A percentile compares a stretch with the other conserved stretches of the same genome.
phyloP scores from a whole-genome alignment of 37 sponge, comb jelly and placozoan genomes.

The Geodia barretti region DNA sequence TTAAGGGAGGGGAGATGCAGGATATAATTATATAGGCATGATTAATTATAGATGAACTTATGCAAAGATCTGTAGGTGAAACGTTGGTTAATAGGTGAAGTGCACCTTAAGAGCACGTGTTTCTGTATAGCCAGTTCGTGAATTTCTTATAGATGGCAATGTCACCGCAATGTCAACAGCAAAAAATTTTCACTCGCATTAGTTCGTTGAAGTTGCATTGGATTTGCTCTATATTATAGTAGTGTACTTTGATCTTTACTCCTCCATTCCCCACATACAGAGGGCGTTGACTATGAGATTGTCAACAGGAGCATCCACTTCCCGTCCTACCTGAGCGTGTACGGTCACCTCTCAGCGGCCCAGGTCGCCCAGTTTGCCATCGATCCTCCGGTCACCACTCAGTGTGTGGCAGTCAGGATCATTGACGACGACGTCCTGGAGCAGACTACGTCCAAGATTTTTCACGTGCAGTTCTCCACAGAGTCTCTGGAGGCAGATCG shows the following conservation, averaged over 20 bases:
- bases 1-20: background rate
- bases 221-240: too few relatives aligned
- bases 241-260: too few relatives aligned
- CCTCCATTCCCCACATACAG: background rate
- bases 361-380: background rate
- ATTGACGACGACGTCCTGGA: constrained; percentile 29
- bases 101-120: background rate
- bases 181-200: too few relatives aligned
- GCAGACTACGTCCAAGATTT: background rate
- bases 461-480: background rate
- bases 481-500: background rate
- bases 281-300: constrained; percentile 6
- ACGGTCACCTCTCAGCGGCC: background rate
- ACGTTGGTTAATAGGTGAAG: too few relatives aligned
- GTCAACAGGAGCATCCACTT: background rate
- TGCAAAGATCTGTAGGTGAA: too few relatives aligned
- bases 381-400: background rate
- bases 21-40: background rate
- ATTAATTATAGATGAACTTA: background rate
- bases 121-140: background rate
- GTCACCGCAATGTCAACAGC: too few relatives aligned
- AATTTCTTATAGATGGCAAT: too few relatives aligned
- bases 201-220: too few relatives aligned
- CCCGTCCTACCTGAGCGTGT: background rate
- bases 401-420: constrained; percentile 22